These are phyloP conservation scores for Porites australiensis DNA, from an alignment of 64 coral and sea anemone species.

Conservation along the genomic window DNA sequence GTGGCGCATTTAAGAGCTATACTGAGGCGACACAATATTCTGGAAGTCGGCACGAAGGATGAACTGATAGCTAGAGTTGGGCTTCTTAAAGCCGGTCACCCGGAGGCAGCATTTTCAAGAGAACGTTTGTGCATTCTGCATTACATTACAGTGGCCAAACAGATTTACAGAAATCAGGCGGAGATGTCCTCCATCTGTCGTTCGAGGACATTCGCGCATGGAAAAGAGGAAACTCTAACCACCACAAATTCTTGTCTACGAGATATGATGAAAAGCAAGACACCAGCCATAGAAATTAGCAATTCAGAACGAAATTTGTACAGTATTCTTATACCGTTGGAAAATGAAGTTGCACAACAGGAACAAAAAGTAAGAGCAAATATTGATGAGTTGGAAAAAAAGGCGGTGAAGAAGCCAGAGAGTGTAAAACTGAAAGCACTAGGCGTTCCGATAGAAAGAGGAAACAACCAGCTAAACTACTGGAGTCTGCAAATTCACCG, in stretches of 20 bases:
- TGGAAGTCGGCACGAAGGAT: constrained; percentile 33
- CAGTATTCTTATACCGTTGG: neutral
- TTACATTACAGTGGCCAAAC: neutral
- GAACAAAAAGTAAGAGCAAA: constrained; percentile 39
- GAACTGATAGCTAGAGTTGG: too few relatives aligned
- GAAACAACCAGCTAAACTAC: constrained; percentile 28
- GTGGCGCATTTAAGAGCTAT: constrained; percentile 28
- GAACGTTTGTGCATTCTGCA: too few relatives aligned
- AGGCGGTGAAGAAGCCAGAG: neutral
- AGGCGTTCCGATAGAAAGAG: constrained; percentile 21
- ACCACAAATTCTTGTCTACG: neutral
- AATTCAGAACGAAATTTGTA: neutral
- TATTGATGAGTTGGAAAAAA: constrained; percentile 44
- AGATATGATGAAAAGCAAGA: neutral
- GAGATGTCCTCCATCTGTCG: neutral
- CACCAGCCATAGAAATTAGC: neutral
- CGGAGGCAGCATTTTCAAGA: too few relatives aligned
- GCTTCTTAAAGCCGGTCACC: too few relatives aligned
- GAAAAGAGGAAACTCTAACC: neutral
- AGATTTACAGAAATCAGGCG: constrained; percentile 34
- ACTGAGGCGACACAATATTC: constrained; percentile 1
- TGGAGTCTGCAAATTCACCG: neutral
- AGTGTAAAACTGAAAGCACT: neutral
- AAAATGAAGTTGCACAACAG: constrained; percentile 50
- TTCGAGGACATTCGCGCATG: neutral